phyloP scores from a whole-genome alignment of 2,888 invertebrate genomes.

The Agrypnus murinus region DNA sequence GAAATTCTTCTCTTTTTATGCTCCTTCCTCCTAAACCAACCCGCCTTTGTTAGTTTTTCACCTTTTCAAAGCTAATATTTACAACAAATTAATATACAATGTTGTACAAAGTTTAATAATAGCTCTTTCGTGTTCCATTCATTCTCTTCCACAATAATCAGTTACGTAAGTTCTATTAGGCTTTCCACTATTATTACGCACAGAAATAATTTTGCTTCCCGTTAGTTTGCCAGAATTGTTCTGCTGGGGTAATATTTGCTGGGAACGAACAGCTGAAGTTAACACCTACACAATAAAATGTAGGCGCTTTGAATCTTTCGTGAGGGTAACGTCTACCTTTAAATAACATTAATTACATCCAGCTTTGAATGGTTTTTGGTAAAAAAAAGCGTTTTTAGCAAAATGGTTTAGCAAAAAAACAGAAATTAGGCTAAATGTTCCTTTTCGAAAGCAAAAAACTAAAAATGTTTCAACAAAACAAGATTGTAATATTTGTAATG shows the following conservation, averaged over 20 bases:
- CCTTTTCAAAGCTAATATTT: constrained; percentile 14
- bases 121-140: constrained; percentile 13
- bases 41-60: no score
- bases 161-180: constrained; percentile 32
- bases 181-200: constrained; percentile 30
- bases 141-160: constrained; percentile 8
- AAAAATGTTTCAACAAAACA: background rate
- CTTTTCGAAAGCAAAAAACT: background rate
- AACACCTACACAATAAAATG: constrained; percentile 45
- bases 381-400: background rate
- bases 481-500: background rate
- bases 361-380: constrained; percentile 8
- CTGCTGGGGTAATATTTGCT: constrained; percentile 35
- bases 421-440: background rate
- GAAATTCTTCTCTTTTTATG: background rate
- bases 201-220: constrained; percentile 29
- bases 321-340: constrained; percentile 37
- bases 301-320: constrained; percentile 41
- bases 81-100: constrained; percentile 6
- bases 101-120: constrained; percentile 9
- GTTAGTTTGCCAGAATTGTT: constrained; percentile 30
- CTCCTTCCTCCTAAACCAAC: background rate
- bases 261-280: constrained; percentile 43
- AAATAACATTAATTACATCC: constrained; percentile 28
- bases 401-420: background rate